Evolutionary conservation across 2,888 invertebrate species (phyloP).

Genomic region (Polyommatus icarus): DNA sequence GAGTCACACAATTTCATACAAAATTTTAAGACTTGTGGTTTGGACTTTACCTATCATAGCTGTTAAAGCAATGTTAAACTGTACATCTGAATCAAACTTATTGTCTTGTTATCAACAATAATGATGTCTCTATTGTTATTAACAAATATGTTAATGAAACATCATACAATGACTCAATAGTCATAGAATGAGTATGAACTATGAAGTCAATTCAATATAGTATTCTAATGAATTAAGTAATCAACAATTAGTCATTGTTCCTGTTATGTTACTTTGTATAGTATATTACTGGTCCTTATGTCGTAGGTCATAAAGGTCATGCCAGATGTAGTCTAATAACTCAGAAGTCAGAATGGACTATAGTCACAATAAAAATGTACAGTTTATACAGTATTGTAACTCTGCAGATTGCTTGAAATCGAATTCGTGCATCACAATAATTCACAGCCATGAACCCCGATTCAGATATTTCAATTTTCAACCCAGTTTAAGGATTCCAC

Average conservation of each 20-base stretch:
- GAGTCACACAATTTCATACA: neutral
- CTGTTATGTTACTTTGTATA: neutral
- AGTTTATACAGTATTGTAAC: neutral
- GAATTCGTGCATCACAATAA: too few species aligned
- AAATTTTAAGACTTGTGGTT: neutral
- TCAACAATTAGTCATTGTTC: conserved; percentile 20
- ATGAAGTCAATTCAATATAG: neutral
- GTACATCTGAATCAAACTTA: too few species aligned
- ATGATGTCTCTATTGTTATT: neutral
- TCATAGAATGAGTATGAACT: neutral
- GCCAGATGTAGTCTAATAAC: neutral
- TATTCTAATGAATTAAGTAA: neutral
- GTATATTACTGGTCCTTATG: neutral
- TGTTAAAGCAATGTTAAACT: too few species aligned
- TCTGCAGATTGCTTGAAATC: neutral
- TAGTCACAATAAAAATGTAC: neutral
- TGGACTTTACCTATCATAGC: neutral
- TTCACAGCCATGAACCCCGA: too few species aligned
- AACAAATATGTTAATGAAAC: neutral
- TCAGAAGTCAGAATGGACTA: too few species aligned
- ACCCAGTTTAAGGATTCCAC: too few species aligned
- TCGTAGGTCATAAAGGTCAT: neutral
- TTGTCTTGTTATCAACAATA: neutral
- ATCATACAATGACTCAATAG: neutral
- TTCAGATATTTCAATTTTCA: too few species aligned